These are phyloP conservation scores for Archocentrus centrarchus DNA, from an alignment of 2,113 vertebrate genomes.

Conservation along the genomic window DNA sequence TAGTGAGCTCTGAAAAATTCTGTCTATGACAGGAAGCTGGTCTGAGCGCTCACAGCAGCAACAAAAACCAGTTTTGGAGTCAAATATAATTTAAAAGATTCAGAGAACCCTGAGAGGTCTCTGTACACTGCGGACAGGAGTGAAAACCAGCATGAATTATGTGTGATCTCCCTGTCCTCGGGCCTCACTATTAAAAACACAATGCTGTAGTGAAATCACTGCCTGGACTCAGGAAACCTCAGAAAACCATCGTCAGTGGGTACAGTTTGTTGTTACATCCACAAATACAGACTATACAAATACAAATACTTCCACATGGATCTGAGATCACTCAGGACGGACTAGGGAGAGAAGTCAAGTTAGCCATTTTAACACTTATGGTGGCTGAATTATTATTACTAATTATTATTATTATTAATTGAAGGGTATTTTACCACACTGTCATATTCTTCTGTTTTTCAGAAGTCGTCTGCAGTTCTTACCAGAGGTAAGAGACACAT, in stretches of 20 bases:
- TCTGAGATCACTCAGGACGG: neutral
- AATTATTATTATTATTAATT: neutral
- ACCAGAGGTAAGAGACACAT: slow-evolving; percentile 85
- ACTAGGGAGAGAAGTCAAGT: no score
- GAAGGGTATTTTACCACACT: neutral
- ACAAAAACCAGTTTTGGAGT: no score
- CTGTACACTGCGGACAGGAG: no score
- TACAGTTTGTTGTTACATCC: fast-evolving
- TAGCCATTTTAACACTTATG: no score
- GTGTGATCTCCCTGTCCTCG: no score
- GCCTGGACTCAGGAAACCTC: fast-evolving
- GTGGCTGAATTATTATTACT: no score
- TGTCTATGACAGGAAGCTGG: no score
- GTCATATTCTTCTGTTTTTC: slow-evolving; percentile 42
- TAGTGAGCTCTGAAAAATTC: no score
- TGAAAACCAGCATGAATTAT: no score
- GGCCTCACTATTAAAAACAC: neutral
- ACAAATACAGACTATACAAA: neutral
- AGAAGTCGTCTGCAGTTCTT: slow-evolving; percentile 84
- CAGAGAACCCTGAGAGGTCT: neutral
- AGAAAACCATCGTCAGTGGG: neutral
- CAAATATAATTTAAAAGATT: neutral
- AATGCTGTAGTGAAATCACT: neutral
- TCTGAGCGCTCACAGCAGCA: no score
- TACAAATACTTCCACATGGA: neutral